A percentile compares a stretch with the other conserved stretches of the same genome.
Evolutionary conservation across 1,140 invertebrate species (phyloP).

Genomic region (Heliconius hermathena): DNA sequence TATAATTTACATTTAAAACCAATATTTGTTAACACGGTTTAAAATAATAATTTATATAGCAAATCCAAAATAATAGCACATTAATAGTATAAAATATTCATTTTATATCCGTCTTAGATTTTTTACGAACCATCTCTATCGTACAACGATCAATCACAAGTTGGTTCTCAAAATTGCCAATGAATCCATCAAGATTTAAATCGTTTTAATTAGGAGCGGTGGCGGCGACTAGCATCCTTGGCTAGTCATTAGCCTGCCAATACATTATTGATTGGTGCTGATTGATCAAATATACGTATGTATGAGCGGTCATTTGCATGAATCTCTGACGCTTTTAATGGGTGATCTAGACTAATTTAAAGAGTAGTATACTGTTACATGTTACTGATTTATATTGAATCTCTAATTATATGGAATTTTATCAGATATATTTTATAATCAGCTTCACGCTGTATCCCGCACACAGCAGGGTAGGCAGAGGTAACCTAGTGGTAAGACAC

Average conservation of each 20-base stretch:
- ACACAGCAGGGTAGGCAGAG: no score
- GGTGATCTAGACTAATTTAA: slow-evolving; percentile 72
- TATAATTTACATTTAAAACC: no score
- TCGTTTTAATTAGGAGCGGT: slow-evolving; percentile 68
- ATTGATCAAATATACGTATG: slow-evolving; percentile 61
- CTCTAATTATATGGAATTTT: no score
- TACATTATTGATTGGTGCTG: slow-evolving; percentile 81
- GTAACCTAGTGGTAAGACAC: no score
- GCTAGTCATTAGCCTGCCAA: slow-evolving; percentile 76
- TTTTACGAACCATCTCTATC: neutral
- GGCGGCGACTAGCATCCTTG: slow-evolving; percentile 69
- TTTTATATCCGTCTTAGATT: neutral
- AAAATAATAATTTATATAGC: neutral
- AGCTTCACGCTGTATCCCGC: no score
- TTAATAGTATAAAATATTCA: neutral
- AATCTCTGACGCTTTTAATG: slow-evolving; percentile 75
- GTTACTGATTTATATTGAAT: neutral
- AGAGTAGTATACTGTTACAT: slow-evolving; percentile 49
- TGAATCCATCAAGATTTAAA: slow-evolving; percentile 49
- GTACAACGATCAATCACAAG: neutral
- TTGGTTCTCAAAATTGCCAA: slow-evolving; percentile 36
- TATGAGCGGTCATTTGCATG: slow-evolving; percentile 70
- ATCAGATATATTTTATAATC: no score
- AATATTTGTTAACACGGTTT: neutral
- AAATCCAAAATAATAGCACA: neutral